These are phyloP conservation scores for Tupiocoris notatus DNA, from an alignment of 2,888 invertebrate species.

Conservation along the genomic window DNA sequence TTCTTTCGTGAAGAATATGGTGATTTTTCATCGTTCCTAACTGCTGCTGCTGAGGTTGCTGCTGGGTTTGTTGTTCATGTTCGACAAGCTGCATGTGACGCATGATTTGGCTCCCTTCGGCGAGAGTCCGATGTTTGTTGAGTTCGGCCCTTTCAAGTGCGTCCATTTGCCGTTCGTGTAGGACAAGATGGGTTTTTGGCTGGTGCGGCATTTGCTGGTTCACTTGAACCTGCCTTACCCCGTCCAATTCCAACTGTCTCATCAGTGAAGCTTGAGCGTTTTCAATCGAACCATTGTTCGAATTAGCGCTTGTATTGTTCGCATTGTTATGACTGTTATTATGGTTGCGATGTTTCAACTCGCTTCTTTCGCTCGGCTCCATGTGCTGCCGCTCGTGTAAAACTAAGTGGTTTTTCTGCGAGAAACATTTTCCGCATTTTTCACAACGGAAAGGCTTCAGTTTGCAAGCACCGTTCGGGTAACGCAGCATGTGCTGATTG, in stretches of 20 bases:
- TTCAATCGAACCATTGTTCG: conserved; percentile 8
- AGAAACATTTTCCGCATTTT: conserved; percentile 80
- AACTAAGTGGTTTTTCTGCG: conserved; percentile 80
- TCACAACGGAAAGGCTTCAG: conserved; percentile 75
- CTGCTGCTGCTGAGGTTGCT: conserved; percentile 12
- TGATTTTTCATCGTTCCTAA: conserved; percentile 13
- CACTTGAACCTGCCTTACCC: conserved; percentile 24
- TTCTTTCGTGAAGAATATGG: conserved; percentile 31
- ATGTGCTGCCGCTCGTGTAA: conserved; percentile 78
- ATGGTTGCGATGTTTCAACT: conserved; percentile 55
- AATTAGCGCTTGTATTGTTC: conserved; percentile 52
- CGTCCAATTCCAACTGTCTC: conserved; percentile 38
- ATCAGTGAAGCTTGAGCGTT: conserved; percentile 31
- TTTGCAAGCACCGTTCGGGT: conserved; percentile 77
- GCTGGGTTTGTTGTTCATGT: conserved; percentile 19
- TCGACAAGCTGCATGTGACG: conserved; percentile 32
- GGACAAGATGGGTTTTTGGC: conserved; percentile 22
- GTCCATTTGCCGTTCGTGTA: conserved; percentile 35
- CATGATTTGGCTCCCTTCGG: conserved; percentile 35
- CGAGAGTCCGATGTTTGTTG: conserved; percentile 29
- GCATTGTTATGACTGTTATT: conserved; percentile 23
- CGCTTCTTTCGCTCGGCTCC: conserved; percentile 56
- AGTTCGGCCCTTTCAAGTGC: conserved; percentile 27
- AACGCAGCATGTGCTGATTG: conserved; percentile 74
- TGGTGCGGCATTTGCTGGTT: conserved; percentile 19